A percentile compares a stretch with the other conserved stretches of the same genome.
phyloP scores from a whole-genome alignment of 2,797 vertebrate genomes.

The Melanotaenia maccullochi region DNA sequence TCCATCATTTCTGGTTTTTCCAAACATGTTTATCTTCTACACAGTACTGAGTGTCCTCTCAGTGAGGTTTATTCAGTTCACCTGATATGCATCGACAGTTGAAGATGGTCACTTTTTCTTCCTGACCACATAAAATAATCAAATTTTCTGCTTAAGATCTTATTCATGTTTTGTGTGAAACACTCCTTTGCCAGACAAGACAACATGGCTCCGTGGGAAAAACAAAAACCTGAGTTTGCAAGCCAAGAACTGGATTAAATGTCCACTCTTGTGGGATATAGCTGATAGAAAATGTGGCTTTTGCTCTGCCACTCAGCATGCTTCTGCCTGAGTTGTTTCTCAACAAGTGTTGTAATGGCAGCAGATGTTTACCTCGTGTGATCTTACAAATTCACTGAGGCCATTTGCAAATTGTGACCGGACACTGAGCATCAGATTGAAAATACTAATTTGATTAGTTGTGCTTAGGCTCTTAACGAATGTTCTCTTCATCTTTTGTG shows the following conservation, averaged over 20 bases:
- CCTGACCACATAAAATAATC: neutral
- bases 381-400: conserved; percentile 15
- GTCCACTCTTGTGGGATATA: conserved; percentile 7
- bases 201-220: neutral
- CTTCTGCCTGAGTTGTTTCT: conserved; percentile 10
- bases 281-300: conserved; percentile 13
- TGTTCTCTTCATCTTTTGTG: conserved; percentile 13
- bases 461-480: neutral
- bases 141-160: neutral
- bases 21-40: neutral
- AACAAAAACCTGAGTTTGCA: neutral
- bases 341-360: conserved; percentile 20
- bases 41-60: neutral
- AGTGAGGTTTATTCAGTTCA: neutral
- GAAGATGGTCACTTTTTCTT: neutral
- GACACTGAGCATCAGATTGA: conserved; percentile 10
- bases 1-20: neutral
- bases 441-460: conserved; percentile 32
- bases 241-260: neutral
- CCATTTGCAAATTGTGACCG: conserved; percentile 34
- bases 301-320: conserved; percentile 19
- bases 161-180: neutral
- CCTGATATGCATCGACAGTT: neutral
- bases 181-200: neutral
- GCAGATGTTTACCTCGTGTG: conserved; percentile 27